Conservation (phyloP, 2,113 vertebrate genomes). For the Jacana jacana region DNA sequence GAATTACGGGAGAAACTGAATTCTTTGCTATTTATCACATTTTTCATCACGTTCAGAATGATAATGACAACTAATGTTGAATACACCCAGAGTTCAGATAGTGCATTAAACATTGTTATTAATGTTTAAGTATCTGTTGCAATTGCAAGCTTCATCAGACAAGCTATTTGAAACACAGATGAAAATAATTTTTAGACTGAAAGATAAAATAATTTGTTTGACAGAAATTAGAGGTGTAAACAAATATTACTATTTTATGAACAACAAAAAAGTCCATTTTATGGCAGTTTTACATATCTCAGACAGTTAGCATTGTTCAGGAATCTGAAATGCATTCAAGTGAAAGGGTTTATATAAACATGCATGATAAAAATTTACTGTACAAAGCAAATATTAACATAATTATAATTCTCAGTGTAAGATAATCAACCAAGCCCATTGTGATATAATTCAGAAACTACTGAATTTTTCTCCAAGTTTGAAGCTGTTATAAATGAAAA, state of each 20-base stretch:
- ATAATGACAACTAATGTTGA: background rate
- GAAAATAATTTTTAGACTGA: background rate
- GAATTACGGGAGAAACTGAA: background rate
- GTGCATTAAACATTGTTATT: background rate
- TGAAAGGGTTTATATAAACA: background rate
- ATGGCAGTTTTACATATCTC: background rate
- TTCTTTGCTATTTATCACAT: background rate
- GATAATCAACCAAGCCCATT: conserved; percentile 1
- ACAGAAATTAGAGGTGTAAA: too few relatives aligned
- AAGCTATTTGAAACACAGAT: background rate
- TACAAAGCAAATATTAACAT: background rate
- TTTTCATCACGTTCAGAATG: background rate
- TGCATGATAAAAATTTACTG: background rate
- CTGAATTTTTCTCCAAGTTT: background rate
- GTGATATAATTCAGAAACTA: background rate
- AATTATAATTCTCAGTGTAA: background rate
- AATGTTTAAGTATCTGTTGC: background rate
- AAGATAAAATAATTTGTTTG: background rate
- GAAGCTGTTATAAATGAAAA: conserved; percentile 6
- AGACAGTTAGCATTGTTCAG: background rate
- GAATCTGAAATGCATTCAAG: background rate
- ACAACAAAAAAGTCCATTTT: background rate
- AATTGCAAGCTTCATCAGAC: background rate
- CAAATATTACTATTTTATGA: background rate
- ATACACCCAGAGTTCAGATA: background rate